Conservation (phyloP, 2,888 invertebrate genomes). For the Amaurobius ferox region DNA sequence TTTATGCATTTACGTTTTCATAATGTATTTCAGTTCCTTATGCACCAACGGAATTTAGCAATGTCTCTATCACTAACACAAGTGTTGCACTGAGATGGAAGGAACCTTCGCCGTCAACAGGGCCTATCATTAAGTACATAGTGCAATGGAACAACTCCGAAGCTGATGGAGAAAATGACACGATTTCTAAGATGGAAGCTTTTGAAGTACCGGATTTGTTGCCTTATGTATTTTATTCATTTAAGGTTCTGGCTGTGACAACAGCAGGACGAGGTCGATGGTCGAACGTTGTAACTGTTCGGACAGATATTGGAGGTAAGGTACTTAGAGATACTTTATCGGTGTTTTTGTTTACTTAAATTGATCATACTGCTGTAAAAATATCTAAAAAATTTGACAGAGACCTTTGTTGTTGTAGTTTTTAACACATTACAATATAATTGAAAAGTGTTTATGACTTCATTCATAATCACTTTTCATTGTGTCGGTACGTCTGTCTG, state of each 20-base stretch:
- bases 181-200: not conserved
- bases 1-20: too few relatives aligned
- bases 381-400: too few relatives aligned
- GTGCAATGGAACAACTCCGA: not conserved
- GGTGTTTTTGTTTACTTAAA: too few relatives aligned
- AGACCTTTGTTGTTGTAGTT: too few relatives aligned
- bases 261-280: not conserved
- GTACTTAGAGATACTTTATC: too few relatives aligned
- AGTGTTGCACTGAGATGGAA: slow-evolving; percentile 33
- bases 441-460: too few relatives aligned
- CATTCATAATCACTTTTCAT: too few relatives aligned
- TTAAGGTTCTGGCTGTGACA: slow-evolving; percentile 4
- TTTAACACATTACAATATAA: too few relatives aligned
- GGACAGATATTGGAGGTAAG: slow-evolving; percentile 33
- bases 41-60: too few relatives aligned
- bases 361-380: too few relatives aligned
- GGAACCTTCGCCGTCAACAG: not conserved
- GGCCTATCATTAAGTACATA: not conserved
- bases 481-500: too few relatives aligned
- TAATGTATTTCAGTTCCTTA: too few relatives aligned
- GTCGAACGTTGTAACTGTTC: slow-evolving; percentile 4
- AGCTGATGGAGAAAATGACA: not conserved
- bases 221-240: slow-evolving; percentile 13
- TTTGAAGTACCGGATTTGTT: not conserved
- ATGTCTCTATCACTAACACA: not conserved